Conservation (phyloP, 2,113 vertebrate genomes). For the crab-eating macaque (Macaca fascicularis) region DNA sequence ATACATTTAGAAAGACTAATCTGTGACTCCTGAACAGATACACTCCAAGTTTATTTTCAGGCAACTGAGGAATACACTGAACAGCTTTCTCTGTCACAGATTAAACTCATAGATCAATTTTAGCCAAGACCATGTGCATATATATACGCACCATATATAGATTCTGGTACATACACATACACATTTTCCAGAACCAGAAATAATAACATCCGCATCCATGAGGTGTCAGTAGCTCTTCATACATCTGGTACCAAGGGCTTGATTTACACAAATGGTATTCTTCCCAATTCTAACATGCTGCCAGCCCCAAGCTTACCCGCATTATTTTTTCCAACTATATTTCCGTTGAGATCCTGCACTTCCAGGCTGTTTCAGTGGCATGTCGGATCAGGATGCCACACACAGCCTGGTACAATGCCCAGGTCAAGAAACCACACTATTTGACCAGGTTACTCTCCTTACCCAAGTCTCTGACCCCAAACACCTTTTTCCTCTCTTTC, state of each 20-base stretch:
- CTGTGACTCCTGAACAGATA: not conserved
- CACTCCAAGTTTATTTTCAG: not conserved
- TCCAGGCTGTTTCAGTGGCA: not conserved
- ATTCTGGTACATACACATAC: not conserved
- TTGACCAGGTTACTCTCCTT: not conserved
- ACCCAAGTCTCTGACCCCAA: not conserved
- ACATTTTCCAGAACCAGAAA: constrained; percentile 11
- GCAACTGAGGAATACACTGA: not conserved
- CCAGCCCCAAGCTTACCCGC: not conserved
- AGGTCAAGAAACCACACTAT: not conserved
- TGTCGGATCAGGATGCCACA: not conserved
- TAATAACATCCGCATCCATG: constrained; percentile 69
- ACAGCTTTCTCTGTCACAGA: not conserved
- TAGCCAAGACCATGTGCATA: not conserved
- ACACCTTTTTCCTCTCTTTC: not conserved
- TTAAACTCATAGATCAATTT: not conserved
- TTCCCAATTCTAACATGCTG: not conserved
- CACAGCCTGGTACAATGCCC: not conserved
- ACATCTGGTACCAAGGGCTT: constrained; percentile 23
- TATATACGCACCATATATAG: not conserved
- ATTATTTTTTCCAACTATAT: not conserved
- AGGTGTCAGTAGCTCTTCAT: constrained; percentile 76
- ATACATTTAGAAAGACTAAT: not conserved
- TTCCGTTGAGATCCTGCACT: not conserved
- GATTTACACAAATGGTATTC: constrained; percentile 38